Conservation (phyloP, 2,888 invertebrate genomes). For the Drosophila putrida region DNA sequence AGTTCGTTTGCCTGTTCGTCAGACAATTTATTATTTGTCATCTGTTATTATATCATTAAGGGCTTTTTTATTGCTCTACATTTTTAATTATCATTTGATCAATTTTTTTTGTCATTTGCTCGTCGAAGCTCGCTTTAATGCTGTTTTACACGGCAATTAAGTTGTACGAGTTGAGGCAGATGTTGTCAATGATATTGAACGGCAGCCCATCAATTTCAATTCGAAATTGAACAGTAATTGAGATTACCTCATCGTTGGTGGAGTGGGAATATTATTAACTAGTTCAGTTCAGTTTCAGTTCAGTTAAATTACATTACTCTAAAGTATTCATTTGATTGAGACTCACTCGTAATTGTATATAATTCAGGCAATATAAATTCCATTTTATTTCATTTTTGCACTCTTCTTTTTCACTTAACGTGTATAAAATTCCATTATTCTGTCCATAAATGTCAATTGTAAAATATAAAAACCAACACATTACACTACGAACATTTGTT, state of each 20-base stretch:
- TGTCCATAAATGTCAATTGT: slow-evolving; percentile 27
- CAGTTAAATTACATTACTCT: slow-evolving; percentile 1
- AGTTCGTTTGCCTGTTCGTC: slow-evolving; percentile 45
- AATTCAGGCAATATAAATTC: slow-evolving; percentile 41
- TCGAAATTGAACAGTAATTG: slow-evolving; percentile 35
- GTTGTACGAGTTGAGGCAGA: slow-evolving; percentile 53
- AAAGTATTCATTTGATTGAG: slow-evolving; percentile 3
- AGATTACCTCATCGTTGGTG: slow-evolving; percentile 13
- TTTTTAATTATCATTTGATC: slow-evolving; percentile 79
- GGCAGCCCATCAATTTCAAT: slow-evolving; percentile 47
- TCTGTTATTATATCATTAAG: slow-evolving; percentile 81
- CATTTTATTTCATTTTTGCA: slow-evolving; percentile 6
- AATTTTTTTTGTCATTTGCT: slow-evolving; percentile 35
- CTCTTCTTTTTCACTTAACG: slow-evolving; percentile 34
- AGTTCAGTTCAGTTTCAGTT: not conserved
- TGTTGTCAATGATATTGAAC: slow-evolving; percentile 38
- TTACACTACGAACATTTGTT: slow-evolving; percentile 7
- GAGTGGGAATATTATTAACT: slow-evolving; percentile 9
- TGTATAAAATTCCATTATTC: slow-evolving; percentile 48
- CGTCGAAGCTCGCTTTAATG: slow-evolving; percentile 40
- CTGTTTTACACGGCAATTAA: slow-evolving; percentile 74
- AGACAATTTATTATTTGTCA: slow-evolving; percentile 79
- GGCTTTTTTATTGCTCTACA: slow-evolving; percentile 61
- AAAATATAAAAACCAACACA: slow-evolving; percentile 8
- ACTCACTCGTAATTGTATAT: slow-evolving; percentile 12